Conservation (phyloP, 2,113 vertebrate genomes). For the Hemiprocne comata region DNA sequence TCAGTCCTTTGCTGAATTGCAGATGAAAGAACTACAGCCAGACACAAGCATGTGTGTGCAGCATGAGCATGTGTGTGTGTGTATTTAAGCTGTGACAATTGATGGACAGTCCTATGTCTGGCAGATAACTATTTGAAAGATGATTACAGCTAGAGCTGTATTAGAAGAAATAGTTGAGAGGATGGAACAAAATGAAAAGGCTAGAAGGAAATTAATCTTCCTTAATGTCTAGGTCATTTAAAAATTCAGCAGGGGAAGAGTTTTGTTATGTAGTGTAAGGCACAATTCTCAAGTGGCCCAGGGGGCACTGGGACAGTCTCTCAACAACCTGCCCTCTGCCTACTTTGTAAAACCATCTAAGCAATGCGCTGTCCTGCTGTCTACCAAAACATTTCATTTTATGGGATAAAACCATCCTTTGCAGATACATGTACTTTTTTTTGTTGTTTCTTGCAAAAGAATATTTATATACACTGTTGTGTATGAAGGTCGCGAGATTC, state of each 20-base stretch:
- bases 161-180: not conserved
- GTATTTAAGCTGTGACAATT: not conserved
- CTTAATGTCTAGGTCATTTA: not conserved
- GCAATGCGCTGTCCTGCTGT: not conserved
- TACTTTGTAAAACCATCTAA: not conserved
- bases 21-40: constrained; percentile 1
- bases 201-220: constrained; percentile 6
- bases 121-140: not conserved
- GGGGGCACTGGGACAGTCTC: not conserved
- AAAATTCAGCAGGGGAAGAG: not conserved
- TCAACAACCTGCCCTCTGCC: not conserved
- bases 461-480: not conserved
- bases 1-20: not conserved
- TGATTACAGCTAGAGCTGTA: not conserved
- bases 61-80: not conserved
- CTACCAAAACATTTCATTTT: not conserved
- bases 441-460: not conserved
- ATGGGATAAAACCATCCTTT: not conserved
- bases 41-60: not conserved
- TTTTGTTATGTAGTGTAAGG: not conserved
- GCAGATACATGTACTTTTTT: not conserved
- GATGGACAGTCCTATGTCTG: not conserved
- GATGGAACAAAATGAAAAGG: not conserved
- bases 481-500: not conserved
- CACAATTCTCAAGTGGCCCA: not conserved